A percentile compares a stretch with the other conserved stretches of the same genome.
phyloP scores from a whole-genome alignment of 2,113 vertebrate species.

The Phalacrocorax aristotelis region DNA sequence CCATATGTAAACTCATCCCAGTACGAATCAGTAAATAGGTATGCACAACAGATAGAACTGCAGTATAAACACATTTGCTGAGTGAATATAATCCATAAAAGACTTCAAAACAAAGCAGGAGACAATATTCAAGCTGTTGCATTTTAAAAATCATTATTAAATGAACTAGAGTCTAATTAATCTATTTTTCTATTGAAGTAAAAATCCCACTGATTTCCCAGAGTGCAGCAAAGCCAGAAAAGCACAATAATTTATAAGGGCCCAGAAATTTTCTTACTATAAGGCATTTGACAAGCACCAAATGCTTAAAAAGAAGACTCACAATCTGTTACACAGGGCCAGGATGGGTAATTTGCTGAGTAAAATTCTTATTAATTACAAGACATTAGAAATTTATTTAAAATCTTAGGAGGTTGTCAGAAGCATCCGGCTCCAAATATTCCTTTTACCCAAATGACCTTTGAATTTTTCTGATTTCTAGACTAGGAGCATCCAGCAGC shows the following conservation, averaged over 20 bases:
- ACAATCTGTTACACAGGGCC: background rate
- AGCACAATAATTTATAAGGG: background rate
- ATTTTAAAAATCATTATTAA: background rate
- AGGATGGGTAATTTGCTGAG: background rate
- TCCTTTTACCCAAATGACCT: background rate
- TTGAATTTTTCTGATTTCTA: background rate
- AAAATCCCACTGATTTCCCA: background rate
- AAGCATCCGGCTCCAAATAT: background rate
- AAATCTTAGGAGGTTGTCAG: background rate
- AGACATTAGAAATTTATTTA: background rate
- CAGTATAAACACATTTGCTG: background rate
- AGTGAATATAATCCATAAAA: background rate
- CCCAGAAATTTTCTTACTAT: background rate
- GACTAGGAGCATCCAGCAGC: background rate
- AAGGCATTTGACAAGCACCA: background rate
- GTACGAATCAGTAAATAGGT: background rate
- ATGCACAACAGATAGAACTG: background rate
- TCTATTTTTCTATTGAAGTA: background rate
- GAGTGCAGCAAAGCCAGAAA: background rate
- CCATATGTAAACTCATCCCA: background rate
- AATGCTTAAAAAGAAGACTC: background rate
- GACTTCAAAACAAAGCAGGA: background rate
- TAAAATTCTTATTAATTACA: background rate
- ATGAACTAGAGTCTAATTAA: background rate
- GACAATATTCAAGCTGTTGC: background rate